Evolutionary conservation across 2,797 vertebrate species (phyloP).

Genomic region (Eulemur coronatus): DNA sequence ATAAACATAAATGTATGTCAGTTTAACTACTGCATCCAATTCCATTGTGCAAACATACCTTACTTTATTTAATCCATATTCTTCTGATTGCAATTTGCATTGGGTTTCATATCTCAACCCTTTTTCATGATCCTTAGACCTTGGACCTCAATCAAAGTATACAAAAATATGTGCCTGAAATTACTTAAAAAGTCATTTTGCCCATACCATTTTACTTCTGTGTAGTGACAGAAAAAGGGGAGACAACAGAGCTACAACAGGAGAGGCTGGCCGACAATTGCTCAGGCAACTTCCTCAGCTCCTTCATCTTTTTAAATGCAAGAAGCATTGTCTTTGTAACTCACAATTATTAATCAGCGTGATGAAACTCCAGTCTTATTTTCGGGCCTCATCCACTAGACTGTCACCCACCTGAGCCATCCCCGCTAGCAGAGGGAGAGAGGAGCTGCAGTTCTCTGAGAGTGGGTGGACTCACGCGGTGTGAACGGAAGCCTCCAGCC

Average conservation of each 20-base stretch:
- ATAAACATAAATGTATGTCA: neutral
- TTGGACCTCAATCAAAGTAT: neutral
- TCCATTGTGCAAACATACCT: neutral
- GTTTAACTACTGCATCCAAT: neutral
- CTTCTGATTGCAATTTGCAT: neutral
- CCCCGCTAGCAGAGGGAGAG: neutral
- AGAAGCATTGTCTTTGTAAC: neutral
- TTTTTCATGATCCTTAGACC: neutral
- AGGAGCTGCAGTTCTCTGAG: neutral
- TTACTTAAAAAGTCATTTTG: neutral
- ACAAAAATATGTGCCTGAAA: neutral
- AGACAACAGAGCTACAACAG: neutral
- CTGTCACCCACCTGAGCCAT: neutral
- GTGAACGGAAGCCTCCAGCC: neutral
- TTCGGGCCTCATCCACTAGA: neutral
- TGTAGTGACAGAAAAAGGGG: neutral
- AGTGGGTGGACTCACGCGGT: accelerated
- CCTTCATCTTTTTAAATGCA: neutral
- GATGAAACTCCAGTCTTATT: neutral
- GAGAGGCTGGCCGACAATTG: neutral
- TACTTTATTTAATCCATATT: neutral
- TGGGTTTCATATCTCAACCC: neutral
- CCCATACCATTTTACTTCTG: neutral
- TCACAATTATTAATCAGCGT: neutral
- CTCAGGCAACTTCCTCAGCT: neutral